A percentile compares a stretch with the other conserved stretches of the same genome.
These are phyloP conservation scores for Myotis lucifugus DNA, from an alignment of 2,113 vertebrate species.

Conservation along the genomic window DNA sequence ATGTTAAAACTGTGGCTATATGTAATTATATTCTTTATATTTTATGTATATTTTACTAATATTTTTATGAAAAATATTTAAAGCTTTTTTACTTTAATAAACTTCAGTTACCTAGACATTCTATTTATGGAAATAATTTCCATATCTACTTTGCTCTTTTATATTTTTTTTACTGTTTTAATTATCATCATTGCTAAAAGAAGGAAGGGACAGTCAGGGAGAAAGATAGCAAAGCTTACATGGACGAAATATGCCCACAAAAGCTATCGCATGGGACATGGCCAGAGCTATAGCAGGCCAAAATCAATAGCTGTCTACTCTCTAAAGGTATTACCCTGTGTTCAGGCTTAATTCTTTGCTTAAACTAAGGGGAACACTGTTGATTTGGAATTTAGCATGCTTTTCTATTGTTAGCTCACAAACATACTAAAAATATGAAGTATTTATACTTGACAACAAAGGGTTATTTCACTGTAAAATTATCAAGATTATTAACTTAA, in stretches of 20 bases:
- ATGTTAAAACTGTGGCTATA: background rate
- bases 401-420: conserved; percentile 48
- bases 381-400: background rate
- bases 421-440: conserved; percentile 62
- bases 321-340: background rate
- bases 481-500: conserved; percentile 55
- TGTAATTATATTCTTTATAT: background rate
- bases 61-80: background rate
- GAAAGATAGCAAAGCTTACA: background rate
- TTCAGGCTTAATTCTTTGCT: conserved; percentile 13
- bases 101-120: background rate
- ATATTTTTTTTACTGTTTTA: background rate
- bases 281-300: background rate
- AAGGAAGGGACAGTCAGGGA: background rate
- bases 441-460: conserved; percentile 70
- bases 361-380: conserved; percentile 2
- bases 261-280: background rate
- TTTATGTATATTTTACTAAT: background rate
- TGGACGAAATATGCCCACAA: background rate
- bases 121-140: conserved; percentile 1
- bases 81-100: conserved; percentile 9
- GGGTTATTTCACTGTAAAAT: conserved; percentile 69
- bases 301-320: background rate
- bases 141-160: background rate
- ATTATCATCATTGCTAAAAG: conserved; percentile 15